phyloP scores from a whole-genome alignment of 92 coral and sea anemone genomes.

The Desmophyllum pertusum region DNA sequence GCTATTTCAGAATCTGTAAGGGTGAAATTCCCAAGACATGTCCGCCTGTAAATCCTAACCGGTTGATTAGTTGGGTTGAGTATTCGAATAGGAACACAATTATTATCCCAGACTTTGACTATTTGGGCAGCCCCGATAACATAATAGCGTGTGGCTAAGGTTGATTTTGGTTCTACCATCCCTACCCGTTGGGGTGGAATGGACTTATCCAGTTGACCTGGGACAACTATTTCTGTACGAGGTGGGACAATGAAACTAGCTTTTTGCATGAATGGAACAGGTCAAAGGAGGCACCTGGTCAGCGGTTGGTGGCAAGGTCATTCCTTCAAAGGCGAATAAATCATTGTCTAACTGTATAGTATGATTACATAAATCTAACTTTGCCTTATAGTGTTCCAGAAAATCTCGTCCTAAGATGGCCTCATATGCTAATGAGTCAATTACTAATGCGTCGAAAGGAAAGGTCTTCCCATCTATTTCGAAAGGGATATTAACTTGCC shows the following conservation, averaged over 20 bases:
- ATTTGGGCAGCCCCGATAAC: slow-evolving; percentile 26
- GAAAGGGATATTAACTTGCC: slow-evolving; percentile 43
- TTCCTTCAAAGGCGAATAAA: neutral
- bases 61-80: slow-evolving; percentile 42
- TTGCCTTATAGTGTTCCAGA: slow-evolving; percentile 49
- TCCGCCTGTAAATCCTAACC: slow-evolving; percentile 19
- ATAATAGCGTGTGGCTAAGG: slow-evolving; percentile 26
- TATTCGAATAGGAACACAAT: slow-evolving; percentile 19
- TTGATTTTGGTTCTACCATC: slow-evolving; percentile 31
- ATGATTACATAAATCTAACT: slow-evolving; percentile 39
- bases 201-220: slow-evolving; percentile 28
- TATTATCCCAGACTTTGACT: neutral
- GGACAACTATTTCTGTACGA: slow-evolving; percentile 41
- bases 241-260: slow-evolving; percentile 44
- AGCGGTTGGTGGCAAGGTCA: neutral
- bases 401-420: slow-evolving; percentile 72
- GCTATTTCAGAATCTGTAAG: neutral
- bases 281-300: neutral
- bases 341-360: neutral
- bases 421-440: slow-evolving; percentile 40
- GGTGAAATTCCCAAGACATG: too few species aligned
- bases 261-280: neutral
- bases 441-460: slow-evolving; percentile 42
- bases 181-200: slow-evolving; percentile 30
- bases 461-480: slow-evolving; percentile 37